Evolutionary conservation across 2,888 invertebrate genomes (phyloP), one percentile per base, ranked within the genome.

Genomic region (Lingula anatina): DNA sequence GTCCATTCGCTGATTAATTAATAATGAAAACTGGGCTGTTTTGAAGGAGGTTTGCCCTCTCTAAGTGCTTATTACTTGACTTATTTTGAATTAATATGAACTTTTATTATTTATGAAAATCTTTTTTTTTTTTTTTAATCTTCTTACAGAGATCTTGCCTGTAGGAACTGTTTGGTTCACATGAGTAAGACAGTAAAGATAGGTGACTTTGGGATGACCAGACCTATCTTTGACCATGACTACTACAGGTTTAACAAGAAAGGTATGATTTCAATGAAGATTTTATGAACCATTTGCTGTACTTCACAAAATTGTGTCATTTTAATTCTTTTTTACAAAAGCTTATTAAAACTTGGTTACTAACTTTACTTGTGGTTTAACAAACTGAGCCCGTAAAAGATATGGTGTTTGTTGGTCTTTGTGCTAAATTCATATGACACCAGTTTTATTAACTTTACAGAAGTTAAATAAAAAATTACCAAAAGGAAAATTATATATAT

Each of bases 131-230:
- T n/a, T n/a, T n/a, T n/a, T n/a, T n/a, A 15, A 47, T 50, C 47
- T 36, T 44, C 49, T 72, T 71, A 1, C 68, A 85, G 92, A 60
- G 93, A 94, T 76, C 83, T 94, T 26, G 86, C 86, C 0, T 86
- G 84, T 48, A 77, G 87, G 60, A 94, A 88, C 79, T 92, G 86
- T 70, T 79, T 90, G 31, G 85, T 90, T 9, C 86, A 86, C 76
- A 85, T 87, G 76, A 83, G 83, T 61, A 82, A 87, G 51, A 82
- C 84, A 1, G 73, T 89, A 71, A 83, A 87, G 81, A 81, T 88
- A 31, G 89, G 87, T 2, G 93, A 94, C 77, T 94, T 93, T 77
- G 93, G 93, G 38, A 91, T 93, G 92, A 88, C 92, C 2, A 82
- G 93, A 40, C 86, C 88, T 0, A 88, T 89, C 74, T 88, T 85